Conservation (phyloP, 1,140 invertebrate genomes). For the Platyura marginata region DNA sequence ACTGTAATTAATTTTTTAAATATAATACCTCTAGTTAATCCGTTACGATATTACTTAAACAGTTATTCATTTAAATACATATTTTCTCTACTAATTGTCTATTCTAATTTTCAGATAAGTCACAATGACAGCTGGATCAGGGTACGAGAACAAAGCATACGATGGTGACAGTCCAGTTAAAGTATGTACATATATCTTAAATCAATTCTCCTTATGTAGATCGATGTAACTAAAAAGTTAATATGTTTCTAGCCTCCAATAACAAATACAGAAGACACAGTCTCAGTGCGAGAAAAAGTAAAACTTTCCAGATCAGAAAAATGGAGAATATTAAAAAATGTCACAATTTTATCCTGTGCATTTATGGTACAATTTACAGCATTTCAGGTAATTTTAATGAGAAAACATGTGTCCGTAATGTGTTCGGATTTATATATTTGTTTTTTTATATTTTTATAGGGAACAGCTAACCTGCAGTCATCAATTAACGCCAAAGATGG, state of each 20-base stretch:
- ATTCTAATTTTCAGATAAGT: no score
- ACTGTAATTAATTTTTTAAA: no score
- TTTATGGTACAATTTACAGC: constrained; percentile 91
- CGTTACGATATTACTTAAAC: no score
- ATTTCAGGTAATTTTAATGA: constrained; percentile 35
- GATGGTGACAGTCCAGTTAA: constrained; percentile 2
- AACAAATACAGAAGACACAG: constrained; percentile 19
- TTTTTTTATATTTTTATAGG: constrained; percentile 27
- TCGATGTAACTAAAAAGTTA: not conserved
- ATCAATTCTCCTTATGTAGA: no score
- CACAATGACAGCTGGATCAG: constrained; percentile 2
- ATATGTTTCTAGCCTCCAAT: no score
- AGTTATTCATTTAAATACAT: no score
- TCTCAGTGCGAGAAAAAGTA: constrained; percentile 41
- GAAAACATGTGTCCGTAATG: no score
- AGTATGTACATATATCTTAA: no score
- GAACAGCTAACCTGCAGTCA: constrained; percentile 75
- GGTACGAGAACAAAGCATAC: constrained; percentile 2
- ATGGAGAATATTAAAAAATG: constrained; percentile 76
- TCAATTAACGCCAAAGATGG: constrained; percentile 70
- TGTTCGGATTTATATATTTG: not conserved
- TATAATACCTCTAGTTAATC: no score
- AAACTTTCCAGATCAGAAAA: constrained; percentile 58
- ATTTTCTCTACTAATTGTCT: no score
- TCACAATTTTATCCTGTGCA: constrained; percentile 63